A percentile compares a stretch with the other conserved stretches of the same genome.
phyloP scores from a whole-genome alignment of 2,113 vertebrate genomes.

The Syrrhaptes paradoxus region DNA sequence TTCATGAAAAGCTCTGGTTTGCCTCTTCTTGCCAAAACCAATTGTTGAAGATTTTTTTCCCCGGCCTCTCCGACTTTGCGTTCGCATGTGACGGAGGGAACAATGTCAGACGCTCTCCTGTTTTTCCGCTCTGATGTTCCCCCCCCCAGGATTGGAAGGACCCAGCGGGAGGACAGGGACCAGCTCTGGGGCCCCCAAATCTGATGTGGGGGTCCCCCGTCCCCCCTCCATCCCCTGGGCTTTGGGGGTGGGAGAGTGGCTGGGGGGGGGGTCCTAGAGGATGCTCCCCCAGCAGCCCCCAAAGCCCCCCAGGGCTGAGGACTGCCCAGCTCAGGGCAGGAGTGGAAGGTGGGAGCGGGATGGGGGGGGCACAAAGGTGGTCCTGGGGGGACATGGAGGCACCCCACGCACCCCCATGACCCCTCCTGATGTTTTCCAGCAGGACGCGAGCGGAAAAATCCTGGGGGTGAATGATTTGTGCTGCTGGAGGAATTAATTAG shows the following conservation, averaged over 20 bases:
- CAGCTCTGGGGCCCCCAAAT: not conserved
- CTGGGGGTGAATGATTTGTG: not conserved
- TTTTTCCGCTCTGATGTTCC: not conserved
- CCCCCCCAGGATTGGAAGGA: not conserved
- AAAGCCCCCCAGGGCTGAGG: not conserved
- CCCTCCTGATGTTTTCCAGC: accelerated
- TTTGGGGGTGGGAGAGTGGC: not conserved
- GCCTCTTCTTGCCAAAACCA: slow-evolving; percentile 5
- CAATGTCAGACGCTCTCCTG: not conserved
- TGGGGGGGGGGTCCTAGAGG: not conserved
- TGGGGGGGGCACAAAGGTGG: not conserved
- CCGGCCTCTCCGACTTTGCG: not conserved
- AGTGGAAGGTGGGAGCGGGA: not conserved
- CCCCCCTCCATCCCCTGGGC: not conserved
- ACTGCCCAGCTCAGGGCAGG: not conserved
- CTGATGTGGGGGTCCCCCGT: not conserved
- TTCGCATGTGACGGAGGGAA: not conserved
- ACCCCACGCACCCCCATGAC: not conserved
- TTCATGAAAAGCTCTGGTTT: slow-evolving; percentile 42
- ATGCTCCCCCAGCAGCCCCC: not conserved
- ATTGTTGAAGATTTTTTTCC: not conserved
- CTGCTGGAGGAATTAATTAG: not conserved
- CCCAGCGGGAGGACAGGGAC: accelerated
- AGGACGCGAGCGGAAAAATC: not conserved
- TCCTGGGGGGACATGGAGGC: not conserved